Conservation (phyloP, 1,140 invertebrate species). For the Belonocnema kinseyi region DNA sequence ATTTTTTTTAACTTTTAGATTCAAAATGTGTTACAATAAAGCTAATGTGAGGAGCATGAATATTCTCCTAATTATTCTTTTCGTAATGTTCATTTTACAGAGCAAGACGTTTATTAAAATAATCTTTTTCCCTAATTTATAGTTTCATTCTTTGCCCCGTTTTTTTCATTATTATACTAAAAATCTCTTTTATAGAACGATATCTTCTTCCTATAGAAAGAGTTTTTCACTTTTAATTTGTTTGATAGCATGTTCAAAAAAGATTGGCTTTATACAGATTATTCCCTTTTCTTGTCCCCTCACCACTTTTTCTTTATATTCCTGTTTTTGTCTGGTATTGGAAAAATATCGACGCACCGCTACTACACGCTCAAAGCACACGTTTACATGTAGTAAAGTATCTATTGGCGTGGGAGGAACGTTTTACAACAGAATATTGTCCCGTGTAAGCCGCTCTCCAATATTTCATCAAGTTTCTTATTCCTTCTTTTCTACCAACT, state of each 20-base stretch:
- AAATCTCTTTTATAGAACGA: background rate
- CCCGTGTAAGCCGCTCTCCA: constrained; percentile 73
- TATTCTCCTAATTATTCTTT: too few species aligned
- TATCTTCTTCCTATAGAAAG: background rate
- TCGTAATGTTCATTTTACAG: too few species aligned
- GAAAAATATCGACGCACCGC: constrained; percentile 52
- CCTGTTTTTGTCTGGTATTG: constrained; percentile 36
- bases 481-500: constrained; percentile 62
- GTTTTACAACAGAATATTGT: constrained; percentile 74
- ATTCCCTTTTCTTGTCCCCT: background rate
- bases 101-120: too few species aligned
- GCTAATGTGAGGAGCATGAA: too few species aligned
- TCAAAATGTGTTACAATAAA: too few species aligned
- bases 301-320: background rate
- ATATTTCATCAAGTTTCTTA: constrained; percentile 75
- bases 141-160: too few species aligned
- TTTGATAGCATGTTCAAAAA: constrained; percentile 5
- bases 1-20: too few species aligned
- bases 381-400: constrained; percentile 56
- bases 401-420: constrained; percentile 67
- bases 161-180: too few species aligned
- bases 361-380: constrained; percentile 48
- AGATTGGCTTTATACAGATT: constrained; percentile 4
- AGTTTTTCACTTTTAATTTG: background rate
- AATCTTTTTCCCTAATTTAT: too few species aligned